phyloP scores from a whole-genome alignment of 2,113 vertebrate species.

The Platysteira castanea region DNA sequence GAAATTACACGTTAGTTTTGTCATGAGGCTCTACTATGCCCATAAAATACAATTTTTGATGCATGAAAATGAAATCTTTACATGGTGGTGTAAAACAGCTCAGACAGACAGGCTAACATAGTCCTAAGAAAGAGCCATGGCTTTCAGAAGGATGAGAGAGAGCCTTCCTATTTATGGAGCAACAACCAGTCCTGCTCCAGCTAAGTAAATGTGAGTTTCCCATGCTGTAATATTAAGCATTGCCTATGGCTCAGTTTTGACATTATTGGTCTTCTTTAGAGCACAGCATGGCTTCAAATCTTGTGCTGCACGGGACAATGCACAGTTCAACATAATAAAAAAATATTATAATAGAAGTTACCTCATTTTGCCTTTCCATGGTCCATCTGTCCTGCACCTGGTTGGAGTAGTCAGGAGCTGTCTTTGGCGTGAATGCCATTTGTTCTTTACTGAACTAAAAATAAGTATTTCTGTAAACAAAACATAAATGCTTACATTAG shows the following conservation, averaged over 20 bases:
- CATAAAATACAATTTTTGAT: not conserved
- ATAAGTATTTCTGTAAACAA: not conserved
- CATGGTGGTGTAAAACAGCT: not conserved
- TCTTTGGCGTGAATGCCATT: not conserved
- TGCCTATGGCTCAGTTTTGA: not conserved
- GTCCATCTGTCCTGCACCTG: constrained; percentile 31
- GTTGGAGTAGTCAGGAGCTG: not conserved
- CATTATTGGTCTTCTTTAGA: not conserved
- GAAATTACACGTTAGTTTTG: not conserved
- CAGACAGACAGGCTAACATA: not conserved
- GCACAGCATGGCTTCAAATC: not conserved
- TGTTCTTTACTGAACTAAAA: not conserved
- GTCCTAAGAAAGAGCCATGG: not conserved
- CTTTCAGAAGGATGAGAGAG: not conserved
- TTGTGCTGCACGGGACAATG: not conserved
- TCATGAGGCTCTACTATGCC: not conserved
- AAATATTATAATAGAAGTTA: not conserved
- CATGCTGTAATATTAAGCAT: not conserved
- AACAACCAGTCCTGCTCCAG: not conserved
- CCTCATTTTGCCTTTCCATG: constrained; percentile 1
- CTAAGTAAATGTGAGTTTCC: not conserved
- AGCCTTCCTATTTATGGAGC: not conserved
- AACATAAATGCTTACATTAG: not conserved
- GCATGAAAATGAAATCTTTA: not conserved
- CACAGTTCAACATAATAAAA: not conserved